Evolutionary conservation across 2,888 invertebrate species (phyloP), one percentile per base, ranked within the genome.

Genomic region (Dryobota labecula): DNA sequence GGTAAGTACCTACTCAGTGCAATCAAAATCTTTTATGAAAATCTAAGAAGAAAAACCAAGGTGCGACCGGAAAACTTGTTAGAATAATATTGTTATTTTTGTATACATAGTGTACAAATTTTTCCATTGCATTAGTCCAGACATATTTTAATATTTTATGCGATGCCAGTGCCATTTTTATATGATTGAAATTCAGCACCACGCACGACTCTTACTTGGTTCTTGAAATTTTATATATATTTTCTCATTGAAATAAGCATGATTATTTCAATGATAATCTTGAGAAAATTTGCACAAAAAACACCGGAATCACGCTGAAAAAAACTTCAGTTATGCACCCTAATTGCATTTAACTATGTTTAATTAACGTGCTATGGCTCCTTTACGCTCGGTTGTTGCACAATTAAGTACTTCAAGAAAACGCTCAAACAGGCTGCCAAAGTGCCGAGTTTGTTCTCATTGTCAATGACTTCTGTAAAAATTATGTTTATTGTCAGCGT

Each of bases 1-100:
- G 94, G 95, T 95, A 89, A 94, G 95, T 93, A 56, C 38, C n/a
- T 92, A 61, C n/a, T 11, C 45, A 73, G 61, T 78, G 58, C 53
- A 68, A 54, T 58, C 51, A 63, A 64, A 7, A 53, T 45, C 0
- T 47, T 33, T 41, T 24, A 53, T 47, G 33, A 58, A 71, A 64
- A 64, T 36, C 2, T 36, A 11, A 43, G 18, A 30, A 18, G 4
- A 36, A 9, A 47, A 54, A 70, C n/a, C 18, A 33, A 43, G 11
- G 24, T 41, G 20, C 13, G 1, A 11, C 6, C 15, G 64, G 27
- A 36, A 36, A 33, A 43, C 8, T 18, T 11, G 38, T 38, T 38
- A 18, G 24, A 38, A 58, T 58, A 58, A 9, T 56, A n/a, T 24
- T 57, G 2, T 57, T 33, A n/a, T 36, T 57, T 56, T 36, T 57